Evolutionary conservation across 2,113 vertebrate genomes (phyloP).

Genomic region (Porphyrio hochstetteri): DNA sequence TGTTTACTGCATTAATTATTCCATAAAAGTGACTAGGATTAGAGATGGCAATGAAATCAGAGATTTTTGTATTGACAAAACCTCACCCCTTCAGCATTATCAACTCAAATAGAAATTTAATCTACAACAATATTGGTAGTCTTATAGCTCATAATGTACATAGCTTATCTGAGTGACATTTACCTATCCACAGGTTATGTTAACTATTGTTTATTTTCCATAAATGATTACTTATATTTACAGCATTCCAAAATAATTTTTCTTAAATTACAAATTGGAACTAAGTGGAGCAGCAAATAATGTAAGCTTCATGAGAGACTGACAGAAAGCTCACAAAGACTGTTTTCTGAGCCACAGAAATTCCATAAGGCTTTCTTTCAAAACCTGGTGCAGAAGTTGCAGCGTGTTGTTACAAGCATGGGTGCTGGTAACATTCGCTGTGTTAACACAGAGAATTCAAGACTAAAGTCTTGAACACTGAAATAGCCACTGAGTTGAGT

Average conservation of each 20-base stretch:
- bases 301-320: background rate
- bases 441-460: background rate
- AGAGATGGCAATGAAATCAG: background rate
- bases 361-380: background rate
- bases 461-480: background rate
- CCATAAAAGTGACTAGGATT: background rate
- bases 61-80: background rate
- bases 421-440: background rate
- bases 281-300: background rate
- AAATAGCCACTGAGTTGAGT: background rate
- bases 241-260: background rate
- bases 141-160: too few relatives aligned
- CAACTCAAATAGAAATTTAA: background rate
- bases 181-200: background rate
- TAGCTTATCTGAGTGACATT: background rate
- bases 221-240: background rate
- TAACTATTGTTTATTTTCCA: background rate
- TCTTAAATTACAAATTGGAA: background rate
- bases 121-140: background rate
- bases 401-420: background rate
- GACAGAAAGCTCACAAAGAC: background rate
- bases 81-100: background rate
- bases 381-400: background rate
- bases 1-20: background rate
- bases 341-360: background rate